Evolutionary conservation across 1,140 invertebrate genomes (phyloP).

Genomic region (Coboldia fuscipes): DNA sequence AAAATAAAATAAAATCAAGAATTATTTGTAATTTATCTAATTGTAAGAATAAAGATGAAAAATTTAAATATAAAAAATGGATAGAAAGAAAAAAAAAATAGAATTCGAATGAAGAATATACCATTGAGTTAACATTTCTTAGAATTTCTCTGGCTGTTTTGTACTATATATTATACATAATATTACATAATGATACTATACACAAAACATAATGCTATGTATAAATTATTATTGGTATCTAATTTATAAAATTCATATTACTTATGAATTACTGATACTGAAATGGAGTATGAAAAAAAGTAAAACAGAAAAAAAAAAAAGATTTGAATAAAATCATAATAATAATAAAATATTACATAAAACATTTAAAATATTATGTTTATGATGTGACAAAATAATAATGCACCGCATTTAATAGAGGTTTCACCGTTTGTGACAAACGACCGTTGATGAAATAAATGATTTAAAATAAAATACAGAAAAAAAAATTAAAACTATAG

Average conservation of each 20-base stretch:
- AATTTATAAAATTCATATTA: neutral
- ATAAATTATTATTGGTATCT: neutral
- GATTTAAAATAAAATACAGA: neutral
- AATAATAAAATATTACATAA: neutral
- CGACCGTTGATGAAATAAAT: neutral
- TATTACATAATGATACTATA: conserved; percentile 10
- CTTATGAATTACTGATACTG: no score
- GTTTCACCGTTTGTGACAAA: neutral
- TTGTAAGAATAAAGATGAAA: conserved; percentile 7
- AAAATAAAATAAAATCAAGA: conserved; percentile 3
- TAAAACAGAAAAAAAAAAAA: neutral
- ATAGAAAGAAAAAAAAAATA: conserved; percentile 1
- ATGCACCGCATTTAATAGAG: neutral
- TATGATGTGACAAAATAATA: neutral
- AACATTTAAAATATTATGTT: neutral
- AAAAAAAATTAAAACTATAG: neutral
- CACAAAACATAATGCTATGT: conserved; percentile 5
- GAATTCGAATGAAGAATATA: neutral
- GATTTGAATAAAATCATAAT: neutral
- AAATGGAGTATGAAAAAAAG: no score
- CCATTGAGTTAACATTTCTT: conserved; percentile 7
- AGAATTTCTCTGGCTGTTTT: conserved; percentile 11
- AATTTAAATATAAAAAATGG: neutral
- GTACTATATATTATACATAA: conserved; percentile 10
- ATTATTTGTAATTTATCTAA: conserved; percentile 7